Base-by-base conservation (phyloP, 2,888 invertebrate species). In the Litoditis marina region DNA sequence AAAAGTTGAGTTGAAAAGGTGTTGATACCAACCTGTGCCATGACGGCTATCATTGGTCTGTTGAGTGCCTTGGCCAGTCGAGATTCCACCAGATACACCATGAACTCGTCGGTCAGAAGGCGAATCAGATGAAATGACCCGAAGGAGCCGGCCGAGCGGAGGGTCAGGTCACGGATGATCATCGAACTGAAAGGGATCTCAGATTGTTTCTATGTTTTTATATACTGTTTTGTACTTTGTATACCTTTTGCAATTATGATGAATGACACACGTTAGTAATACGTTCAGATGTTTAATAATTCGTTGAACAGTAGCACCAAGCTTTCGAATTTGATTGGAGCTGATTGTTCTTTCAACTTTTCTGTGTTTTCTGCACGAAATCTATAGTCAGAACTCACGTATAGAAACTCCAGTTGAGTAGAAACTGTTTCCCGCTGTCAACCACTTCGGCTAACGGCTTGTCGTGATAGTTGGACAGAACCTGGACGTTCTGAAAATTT, bases 361-460 rank as follows among this genome's bases (percentile, higher is more conserved):
- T n/a, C n/a, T n/a, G n/a, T n/a, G n/a, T n/a, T n/a, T n/a, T n/a
- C n/a, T n/a, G n/a, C n/a, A n/a, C n/a, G n/a, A n/a, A n/a, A n/a
- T n/a, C 13, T 11, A 22, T 27, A 22, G 31, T 11, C 16, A 11
- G 31, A 39, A 31, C 54, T 60, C 8, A 75, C 89, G 90, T 92
- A 86, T 95, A 96, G 87, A 95, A 96, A 74, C 93, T 94, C 96
- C 96, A 98, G 86, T 95, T 94, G 68, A 96, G 89, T 78, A 98
- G 87, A 86, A 98, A 93, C 83, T 94, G 92, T 52, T 92, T 87
- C 6, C 91, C 92, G 56, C 91, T 90, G 83, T 90, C 89, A 25
- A 91, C 89, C 85, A 91, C 92, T 78, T 89, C 90, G 4, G 61
- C 60, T 0, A 72, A 53, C 1, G 78, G 69, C 32, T 70, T 62